Evolutionary conservation across 2,797 vertebrate genomes (phyloP), one percentile per base, ranked within the genome.

Genomic region (Nothura maculosa): DNA sequence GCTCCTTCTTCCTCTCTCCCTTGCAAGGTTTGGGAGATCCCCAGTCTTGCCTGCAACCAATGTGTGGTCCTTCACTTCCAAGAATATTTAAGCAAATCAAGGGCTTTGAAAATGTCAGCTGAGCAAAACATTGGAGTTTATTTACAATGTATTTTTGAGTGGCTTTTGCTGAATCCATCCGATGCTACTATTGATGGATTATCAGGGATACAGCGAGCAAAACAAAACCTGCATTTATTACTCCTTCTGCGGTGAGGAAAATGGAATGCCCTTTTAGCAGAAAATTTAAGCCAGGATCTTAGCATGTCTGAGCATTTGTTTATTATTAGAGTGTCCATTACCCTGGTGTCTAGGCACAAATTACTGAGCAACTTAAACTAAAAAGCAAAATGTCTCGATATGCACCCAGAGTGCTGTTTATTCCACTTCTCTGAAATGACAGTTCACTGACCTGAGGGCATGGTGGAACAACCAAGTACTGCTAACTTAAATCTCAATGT

Each of bases 401-500:
- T 50, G 45, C 67, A 66, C 42, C 72, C 72, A 42, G 73, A 80
- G 30, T 15, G 28, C 43, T 91, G 73, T 85, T 95, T 91, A 80
- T 69, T 87, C 57, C 64, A 61, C 30, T 67, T 81, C 86, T 83
- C 78, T 11, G 9, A 85, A 84, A 89, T 40, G 84, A 89, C 85
- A 84, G 42, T 28, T 95, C n/a, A 4, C 52, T 95, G 89, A 93
- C 90, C 83, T 74, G 61, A 32, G 81, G 83, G 58, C 78, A 79
- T 2, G 1, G 58, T 94, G 81, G 82, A 95, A 86, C 86, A 92
- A 87, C 61, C 64, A 69, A 85, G n/a, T 40, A 30, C 76, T 91
- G 73, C 90, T 94, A 91, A 93, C 86, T 94, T 95, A 86, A 93
- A 95, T 86, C 67, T 52, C 92, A 62, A 25, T 66, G 86, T 76